Base-by-base conservation (phyloP, 2,888 invertebrate species). In the Apoderus coryli region DNA sequence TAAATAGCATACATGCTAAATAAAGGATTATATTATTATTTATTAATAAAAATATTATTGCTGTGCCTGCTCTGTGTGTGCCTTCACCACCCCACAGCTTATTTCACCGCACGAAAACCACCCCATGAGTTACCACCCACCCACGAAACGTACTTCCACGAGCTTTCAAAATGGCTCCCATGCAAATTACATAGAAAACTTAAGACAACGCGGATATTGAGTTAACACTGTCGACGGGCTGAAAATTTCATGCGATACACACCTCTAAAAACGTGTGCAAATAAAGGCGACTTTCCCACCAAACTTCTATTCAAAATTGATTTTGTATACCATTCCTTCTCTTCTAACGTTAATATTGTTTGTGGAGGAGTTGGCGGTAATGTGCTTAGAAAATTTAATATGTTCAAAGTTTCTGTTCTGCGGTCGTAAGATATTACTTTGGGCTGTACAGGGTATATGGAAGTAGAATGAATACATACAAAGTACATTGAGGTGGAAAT, bases 161-260 rank as follows among this genome's bases (percentile, higher is more conserved):
- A 50, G 54, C 54, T 55, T 55, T 55, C 57, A 57, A 57, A 57
- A 57, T 57, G 57, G 56, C 57, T 53, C 53, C 57, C 54, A 56
- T 56, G 57, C 53, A 56, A 57, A 56, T 57, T 57, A 55, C 53
- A 53, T 52, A 56, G 56, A 57, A 57, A 57, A 57, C 57, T 57
- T 57, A 57, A 56, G 56, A 56, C 56, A 54, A 50, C 53, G 52
- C 52, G 55, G 52, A 56, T 56, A 56, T 56, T 56, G 55, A 56
- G 54, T 56, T 56, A 55, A 52, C 54, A 50, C 50, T 51, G 45
- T 47, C 42, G 41, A 36, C 31, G 29, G 38, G 28, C 34, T 35
- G 35, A 36, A 31, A 34, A 40, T 38, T 37, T 22, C 14, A 22
- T 13, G 10, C n/a, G 23, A 28, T 12, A 10, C 23, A 19, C 28